A percentile compares a stretch with the other conserved stretches of the same genome.
These are phyloP conservation scores for Cyclargus thomasi DNA, from an alignment of 1,140 invertebrate genomes.

Conservation along the genomic window DNA sequence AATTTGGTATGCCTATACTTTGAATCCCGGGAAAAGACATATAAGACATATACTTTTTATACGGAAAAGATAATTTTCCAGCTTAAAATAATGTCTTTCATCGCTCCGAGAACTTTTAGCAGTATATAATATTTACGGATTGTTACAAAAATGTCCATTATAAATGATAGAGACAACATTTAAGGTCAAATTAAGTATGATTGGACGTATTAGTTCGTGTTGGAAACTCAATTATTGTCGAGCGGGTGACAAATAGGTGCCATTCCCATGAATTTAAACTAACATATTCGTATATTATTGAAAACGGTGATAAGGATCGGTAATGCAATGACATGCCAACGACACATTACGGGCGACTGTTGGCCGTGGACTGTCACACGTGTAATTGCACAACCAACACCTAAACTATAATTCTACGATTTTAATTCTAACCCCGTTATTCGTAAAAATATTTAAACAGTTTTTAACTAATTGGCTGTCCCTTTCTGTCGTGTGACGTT, in stretches of 20 bases:
- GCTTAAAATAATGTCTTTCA: too few species aligned
- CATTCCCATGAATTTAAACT: constrained; percentile 49
- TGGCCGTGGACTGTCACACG: constrained; percentile 41
- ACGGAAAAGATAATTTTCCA: too few species aligned
- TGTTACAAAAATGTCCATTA: too few species aligned
- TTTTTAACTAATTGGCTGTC: too few species aligned
- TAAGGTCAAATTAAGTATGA: constrained; percentile 7
- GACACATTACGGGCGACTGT: constrained; percentile 63
- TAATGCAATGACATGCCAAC: constrained; percentile 62
- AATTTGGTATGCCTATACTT: too few species aligned
- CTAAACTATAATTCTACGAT: constrained; percentile 24
- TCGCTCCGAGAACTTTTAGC: too few species aligned
- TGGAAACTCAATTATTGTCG: constrained; percentile 32
- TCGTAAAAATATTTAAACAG: too few species aligned
- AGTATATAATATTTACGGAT: too few species aligned
- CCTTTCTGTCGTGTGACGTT: too few species aligned
- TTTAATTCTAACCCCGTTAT: constrained; percentile 20
- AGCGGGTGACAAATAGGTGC: constrained; percentile 39
- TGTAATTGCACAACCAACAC: constrained; percentile 56
- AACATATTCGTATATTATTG: constrained; percentile 54
- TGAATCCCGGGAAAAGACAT: too few species aligned
- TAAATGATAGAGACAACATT: background rate
- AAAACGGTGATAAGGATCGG: constrained; percentile 53
- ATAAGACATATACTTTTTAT: too few species aligned
- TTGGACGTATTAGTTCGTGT: constrained; percentile 10